Conservation (phyloP, 2,888 invertebrate genomes). For the Spodoptera littoralis region DNA sequence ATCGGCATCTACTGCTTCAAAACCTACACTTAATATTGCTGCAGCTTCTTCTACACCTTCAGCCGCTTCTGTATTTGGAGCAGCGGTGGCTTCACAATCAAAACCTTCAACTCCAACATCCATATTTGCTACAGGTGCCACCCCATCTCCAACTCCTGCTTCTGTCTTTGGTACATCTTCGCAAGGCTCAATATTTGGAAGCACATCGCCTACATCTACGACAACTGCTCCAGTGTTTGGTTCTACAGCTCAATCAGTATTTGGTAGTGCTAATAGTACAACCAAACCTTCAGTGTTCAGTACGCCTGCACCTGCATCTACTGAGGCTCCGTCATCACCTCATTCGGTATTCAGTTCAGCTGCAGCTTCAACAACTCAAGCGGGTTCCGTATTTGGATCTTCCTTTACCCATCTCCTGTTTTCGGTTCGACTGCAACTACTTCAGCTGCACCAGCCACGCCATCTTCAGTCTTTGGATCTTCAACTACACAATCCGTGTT, state of each 20-base stretch:
- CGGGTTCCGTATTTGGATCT: constrained; percentile 47
- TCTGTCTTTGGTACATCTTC: constrained; percentile 51
- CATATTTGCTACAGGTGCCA: constrained; percentile 53
- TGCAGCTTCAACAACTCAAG: constrained; percentile 28
- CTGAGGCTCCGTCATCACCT: constrained; percentile 55
- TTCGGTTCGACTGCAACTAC: constrained; percentile 55
- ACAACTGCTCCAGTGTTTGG: constrained; percentile 53
- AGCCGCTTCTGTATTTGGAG: constrained; percentile 70
- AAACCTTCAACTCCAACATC: constrained; percentile 51
- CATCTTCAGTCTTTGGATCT: constrained; percentile 59
- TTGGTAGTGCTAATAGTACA: constrained; percentile 37
- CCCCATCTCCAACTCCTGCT: constrained; percentile 50
- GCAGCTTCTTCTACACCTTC: constrained; percentile 51
- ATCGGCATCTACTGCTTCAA: constrained; percentile 21
- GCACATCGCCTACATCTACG: constrained; percentile 45
- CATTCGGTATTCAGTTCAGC: constrained; percentile 55
- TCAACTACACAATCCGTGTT: constrained; percentile 64
- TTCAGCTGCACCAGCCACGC: constrained; percentile 43
- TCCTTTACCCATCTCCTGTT: constrained; percentile 58
- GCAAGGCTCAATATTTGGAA: constrained; percentile 54
- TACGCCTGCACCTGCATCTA: constrained; percentile 56
- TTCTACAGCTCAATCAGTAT: constrained; percentile 53
- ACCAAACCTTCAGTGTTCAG: constrained; percentile 60
- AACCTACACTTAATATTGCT: constrained; percentile 42
- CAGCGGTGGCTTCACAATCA: constrained; percentile 61